Evolutionary conservation across 2,888 invertebrate species (phyloP), one percentile per base, ranked within the genome.

Genomic region (Flexamia atlantica): DNA sequence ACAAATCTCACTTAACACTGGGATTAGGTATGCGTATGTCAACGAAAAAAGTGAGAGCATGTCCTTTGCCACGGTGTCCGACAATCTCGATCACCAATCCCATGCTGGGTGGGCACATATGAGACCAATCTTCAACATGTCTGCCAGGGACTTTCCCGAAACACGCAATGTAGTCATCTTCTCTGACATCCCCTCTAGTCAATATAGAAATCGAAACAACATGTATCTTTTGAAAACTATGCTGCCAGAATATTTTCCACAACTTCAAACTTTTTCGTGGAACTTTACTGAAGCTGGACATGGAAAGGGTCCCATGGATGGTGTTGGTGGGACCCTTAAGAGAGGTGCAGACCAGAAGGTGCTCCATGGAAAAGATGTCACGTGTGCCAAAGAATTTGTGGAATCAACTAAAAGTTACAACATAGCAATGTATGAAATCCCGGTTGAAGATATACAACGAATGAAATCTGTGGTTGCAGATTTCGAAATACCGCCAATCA

Each of bases 251-350:
- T 9, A 9, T 46, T 46, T 46, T 46, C 46, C 46, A 46, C 4
- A 46, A 12, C 12, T 46, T 12, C 4, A 46, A 46, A 9, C 46
- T 4, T 20, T 46, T 4, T 46, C 46, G 46, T 82, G 25, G 68
- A 64, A 82, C 57, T 68, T 64, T 70, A 68, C 68, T 4, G 79
- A 79, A 28, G 50, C 50, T 28, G 79, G 79, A 1, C 79, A 79
- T 46, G 79, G 79, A 20, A 79, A 79, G 28, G 46, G 79, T 50
- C 20, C 46, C 25, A 50, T 50, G n/a, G 79, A 79, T 53, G 79
- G 79, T 12, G 79, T 79, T 60, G 81, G 81, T 28, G 79, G 79
- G 12, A 50, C 28, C 20, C n/a, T 79, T 25, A 79, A 79, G 28
- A 79, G 79, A 79, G 46, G 23, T 7, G 79, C 79, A 14, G 79